Conservation (phyloP, 2,797 vertebrate species). For the Denticeps clupeoides region DNA sequence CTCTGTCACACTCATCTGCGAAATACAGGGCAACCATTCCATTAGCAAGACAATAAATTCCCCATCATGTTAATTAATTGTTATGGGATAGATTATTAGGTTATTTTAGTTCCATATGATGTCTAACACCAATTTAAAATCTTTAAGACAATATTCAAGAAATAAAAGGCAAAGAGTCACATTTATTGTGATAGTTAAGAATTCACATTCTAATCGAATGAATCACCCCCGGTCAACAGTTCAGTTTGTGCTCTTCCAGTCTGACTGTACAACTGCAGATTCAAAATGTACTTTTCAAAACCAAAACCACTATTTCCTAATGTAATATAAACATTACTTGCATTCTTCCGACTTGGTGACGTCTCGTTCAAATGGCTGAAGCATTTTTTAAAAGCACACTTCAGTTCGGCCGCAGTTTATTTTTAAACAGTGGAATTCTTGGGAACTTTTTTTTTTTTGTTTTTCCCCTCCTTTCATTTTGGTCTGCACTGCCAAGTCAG, state of each 20-base stretch:
- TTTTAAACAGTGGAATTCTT: slow-evolving; percentile 56
- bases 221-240: no score
- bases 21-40: slow-evolving; percentile 28
- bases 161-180: no score
- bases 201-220: no score
- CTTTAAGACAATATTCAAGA: no score
- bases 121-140: no score
- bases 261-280: neutral
- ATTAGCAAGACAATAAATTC: neutral
- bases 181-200: no score
- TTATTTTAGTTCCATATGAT: no score
- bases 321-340: slow-evolving; percentile 44
- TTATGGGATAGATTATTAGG: no score
- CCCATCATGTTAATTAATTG: neutral
- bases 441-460: slow-evolving; percentile 19
- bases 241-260: neutral
- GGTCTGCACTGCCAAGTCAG: slow-evolving; percentile 36
- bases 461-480: slow-evolving; percentile 2
- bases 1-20: slow-evolving; percentile 44
- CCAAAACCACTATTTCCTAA: slow-evolving; percentile 17
- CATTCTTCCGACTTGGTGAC: slow-evolving; percentile 53
- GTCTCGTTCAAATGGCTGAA: slow-evolving; percentile 41
- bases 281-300: neutral
- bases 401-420: slow-evolving; percentile 57
- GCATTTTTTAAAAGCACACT: slow-evolving; percentile 46